Conservation (phyloP, 1,140 invertebrate species). For the Planococcus citri region DNA sequence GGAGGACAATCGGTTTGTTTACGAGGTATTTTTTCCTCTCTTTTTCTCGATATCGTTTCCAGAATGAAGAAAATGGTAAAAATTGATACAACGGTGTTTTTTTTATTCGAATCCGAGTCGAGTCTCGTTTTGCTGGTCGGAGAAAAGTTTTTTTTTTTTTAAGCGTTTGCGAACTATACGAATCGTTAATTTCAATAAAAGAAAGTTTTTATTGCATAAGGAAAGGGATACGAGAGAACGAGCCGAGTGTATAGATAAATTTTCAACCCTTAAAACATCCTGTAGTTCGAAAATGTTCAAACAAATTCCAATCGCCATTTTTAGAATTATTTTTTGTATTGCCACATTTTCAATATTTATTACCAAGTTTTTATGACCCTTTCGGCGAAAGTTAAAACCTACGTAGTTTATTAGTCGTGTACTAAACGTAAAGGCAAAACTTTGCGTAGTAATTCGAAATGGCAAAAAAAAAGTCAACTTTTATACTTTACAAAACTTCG, state of each 20-base stretch:
- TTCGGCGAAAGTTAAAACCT: background rate
- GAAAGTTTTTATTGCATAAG: background rate
- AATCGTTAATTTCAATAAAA: constrained; percentile 4
- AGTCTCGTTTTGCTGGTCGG: no score
- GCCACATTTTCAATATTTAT: constrained; percentile 4
- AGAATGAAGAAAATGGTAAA: no score
- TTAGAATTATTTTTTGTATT: background rate
- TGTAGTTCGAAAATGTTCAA: background rate
- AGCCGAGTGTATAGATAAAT: background rate
- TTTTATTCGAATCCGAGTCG: no score
- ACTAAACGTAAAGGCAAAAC: background rate
- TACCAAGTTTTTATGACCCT: background rate
- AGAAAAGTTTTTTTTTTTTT: no score
- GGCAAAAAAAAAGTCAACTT: no score
- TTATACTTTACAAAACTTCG: no score
- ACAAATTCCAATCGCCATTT: background rate
- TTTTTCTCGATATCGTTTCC: no score
- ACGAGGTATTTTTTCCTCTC: no score
- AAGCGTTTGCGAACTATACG: background rate
- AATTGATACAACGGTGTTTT: no score
- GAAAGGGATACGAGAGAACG: background rate
- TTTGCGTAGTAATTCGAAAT: background rate
- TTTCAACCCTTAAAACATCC: no score
- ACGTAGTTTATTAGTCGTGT: background rate
- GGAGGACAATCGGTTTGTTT: no score